Percentiles rank a stretch among this genome's conserved stretches.
phyloP scores from a whole-genome alignment of 1,140 invertebrate genomes.

The Cyclina sinensis region DNA sequence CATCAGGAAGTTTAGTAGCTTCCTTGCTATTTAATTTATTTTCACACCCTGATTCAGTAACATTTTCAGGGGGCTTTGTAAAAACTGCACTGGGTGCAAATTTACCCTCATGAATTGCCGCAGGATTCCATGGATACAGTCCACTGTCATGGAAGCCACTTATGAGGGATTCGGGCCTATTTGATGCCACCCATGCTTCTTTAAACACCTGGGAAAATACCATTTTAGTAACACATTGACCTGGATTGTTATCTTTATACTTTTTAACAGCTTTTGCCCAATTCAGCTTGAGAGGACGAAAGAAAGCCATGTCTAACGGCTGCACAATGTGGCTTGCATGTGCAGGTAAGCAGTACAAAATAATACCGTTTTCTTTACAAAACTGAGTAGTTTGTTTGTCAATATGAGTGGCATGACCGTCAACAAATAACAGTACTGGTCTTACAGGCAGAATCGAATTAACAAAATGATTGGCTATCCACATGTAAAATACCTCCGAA shows the following conservation, averaged over 20 bases:
- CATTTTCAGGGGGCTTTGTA: background rate
- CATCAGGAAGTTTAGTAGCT: background rate
- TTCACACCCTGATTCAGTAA: background rate
- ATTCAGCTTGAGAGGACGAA: background rate
- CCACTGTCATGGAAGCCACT: background rate
- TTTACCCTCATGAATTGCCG: background rate
- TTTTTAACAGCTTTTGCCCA: background rate
- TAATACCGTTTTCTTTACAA: background rate
- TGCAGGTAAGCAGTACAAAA: background rate
- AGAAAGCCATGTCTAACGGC: background rate
- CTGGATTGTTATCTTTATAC: background rate
- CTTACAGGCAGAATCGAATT: background rate
- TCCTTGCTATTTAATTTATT: background rate
- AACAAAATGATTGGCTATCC: background rate
- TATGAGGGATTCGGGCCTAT: background rate
- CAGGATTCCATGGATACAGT: background rate
- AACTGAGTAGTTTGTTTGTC: background rate
- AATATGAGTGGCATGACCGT: background rate
- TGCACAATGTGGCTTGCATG: conserved; percentile 2
- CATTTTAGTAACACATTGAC: background rate
- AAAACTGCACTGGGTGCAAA: background rate
- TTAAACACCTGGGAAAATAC: background rate
- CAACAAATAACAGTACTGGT: background rate
- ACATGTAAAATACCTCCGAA: conserved; percentile 2
- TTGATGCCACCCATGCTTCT: background rate